Evolutionary conservation across 1,140 invertebrate genomes (phyloP).

Genomic region (Drosophila pallidifrons): DNA sequence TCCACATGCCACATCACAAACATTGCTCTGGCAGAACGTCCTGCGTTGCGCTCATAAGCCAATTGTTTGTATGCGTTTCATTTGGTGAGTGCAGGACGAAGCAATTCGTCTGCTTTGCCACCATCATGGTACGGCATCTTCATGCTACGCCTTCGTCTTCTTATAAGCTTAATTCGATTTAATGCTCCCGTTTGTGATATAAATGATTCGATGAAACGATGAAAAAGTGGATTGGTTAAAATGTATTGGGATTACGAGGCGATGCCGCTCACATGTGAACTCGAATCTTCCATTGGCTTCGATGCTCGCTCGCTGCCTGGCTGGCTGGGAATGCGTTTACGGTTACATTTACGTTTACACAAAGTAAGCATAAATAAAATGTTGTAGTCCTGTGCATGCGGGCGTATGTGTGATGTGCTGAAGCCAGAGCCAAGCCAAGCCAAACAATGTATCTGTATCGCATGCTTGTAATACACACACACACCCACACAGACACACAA

Average conservation of each 20-base stretch:
- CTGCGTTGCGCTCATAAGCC: conserved; percentile 78
- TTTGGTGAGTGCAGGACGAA: conserved; percentile 72
- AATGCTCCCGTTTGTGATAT: conserved; percentile 84
- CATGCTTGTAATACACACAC: conserved; percentile 16
- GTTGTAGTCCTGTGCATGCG: conserved; percentile 43
- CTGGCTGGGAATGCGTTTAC: conserved; percentile 64
- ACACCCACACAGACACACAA: neutral
- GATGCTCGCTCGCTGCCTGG: conserved; percentile 3
- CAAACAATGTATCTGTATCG: conserved; percentile 64
- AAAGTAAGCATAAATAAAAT: conserved; percentile 83
- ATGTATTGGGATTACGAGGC: conserved; percentile 76
- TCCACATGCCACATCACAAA: conserved; percentile 48
- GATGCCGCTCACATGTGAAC: conserved; percentile 37
- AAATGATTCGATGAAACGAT: conserved; percentile 84
- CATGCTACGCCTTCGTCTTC: conserved; percentile 17
- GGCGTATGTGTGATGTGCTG: conserved; percentile 2
- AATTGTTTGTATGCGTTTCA: conserved; percentile 83
- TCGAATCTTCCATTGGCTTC: conserved; percentile 1
- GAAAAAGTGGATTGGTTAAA: conserved; percentile 84
- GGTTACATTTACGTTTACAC: conserved; percentile 70
- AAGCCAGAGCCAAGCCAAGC: conserved; percentile 21
- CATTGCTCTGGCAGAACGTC: conserved; percentile 35
- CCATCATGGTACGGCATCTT: neutral
- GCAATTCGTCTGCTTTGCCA: conserved; percentile 42
- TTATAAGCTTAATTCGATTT: conserved; percentile 85